Percentiles rank a stretch among this genome's conserved stretches.
Evolutionary conservation across 2,888 invertebrate species (phyloP).

Genomic region (Eilema caniola): DNA sequence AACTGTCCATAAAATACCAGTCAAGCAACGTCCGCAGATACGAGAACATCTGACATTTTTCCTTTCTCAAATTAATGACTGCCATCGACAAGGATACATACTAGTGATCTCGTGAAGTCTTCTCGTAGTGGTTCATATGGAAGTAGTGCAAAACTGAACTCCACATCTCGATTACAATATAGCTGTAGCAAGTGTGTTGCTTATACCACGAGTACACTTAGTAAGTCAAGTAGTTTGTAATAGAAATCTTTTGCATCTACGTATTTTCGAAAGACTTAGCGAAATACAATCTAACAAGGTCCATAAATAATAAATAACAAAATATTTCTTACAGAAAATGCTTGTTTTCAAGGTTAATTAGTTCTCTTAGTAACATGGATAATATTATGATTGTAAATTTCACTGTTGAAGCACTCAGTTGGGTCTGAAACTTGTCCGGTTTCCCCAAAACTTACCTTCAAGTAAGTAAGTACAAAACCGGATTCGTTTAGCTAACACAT

Average conservation of each 20-base stretch:
- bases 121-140: neutral
- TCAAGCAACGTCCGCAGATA: conserved; percentile 66
- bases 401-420: too few relatives aligned
- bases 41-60: conserved; percentile 44
- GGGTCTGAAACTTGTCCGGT: too few relatives aligned
- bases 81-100: neutral
- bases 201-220: too few relatives aligned
- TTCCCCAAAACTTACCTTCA: neutral
- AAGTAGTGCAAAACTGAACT: neutral
- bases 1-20: conserved; percentile 81
- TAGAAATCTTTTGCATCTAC: too few relatives aligned
- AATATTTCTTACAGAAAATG: too few relatives aligned
- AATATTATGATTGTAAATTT: too few relatives aligned
- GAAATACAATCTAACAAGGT: too few relatives aligned
- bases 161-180: neutral
- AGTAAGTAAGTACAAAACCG: neutral
- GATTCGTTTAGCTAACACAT: neutral
- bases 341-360: too few relatives aligned
- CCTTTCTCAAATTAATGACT: neutral
- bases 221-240: neutral
- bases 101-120: neutral
- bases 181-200: neutral
- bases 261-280: too few relatives aligned
- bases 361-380: too few relatives aligned
- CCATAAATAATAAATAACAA: too few relatives aligned